Evolutionary conservation across 2,113 vertebrate genomes (phyloP).

Genomic region (Phylloscopus trochilus): DNA sequence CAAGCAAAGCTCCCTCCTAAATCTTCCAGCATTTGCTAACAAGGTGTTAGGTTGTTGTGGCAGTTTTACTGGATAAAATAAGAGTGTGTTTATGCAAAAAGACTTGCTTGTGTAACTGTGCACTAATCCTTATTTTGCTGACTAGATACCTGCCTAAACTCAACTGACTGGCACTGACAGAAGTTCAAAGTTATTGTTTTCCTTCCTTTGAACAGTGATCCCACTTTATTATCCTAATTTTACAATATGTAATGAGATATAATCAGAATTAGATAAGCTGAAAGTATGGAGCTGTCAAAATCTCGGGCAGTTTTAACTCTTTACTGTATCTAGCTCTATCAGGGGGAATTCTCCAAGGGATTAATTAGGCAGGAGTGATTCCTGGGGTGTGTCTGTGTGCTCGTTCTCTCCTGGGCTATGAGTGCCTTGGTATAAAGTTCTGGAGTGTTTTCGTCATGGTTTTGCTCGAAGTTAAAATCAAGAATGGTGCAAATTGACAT

Average conservation of each 20-base stretch:
- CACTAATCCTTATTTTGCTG: conserved; percentile 50
- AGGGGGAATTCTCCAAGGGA: neutral
- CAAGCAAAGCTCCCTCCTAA: conserved; percentile 12
- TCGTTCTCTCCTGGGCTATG: neutral
- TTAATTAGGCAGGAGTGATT: neutral
- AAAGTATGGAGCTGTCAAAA: neutral
- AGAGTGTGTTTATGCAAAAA: conserved; percentile 33
- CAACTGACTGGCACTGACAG: neutral
- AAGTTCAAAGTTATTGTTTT: conserved; percentile 3
- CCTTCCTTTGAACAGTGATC: neutral
- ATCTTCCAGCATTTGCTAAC: conserved; percentile 42
- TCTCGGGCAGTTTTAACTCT: neutral
- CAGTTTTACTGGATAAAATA: neutral
- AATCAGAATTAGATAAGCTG: conserved; percentile 26
- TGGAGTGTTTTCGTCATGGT: neutral
- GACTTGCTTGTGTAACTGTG: conserved; percentile 38
- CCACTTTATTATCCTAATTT: neutral
- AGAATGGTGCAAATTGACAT: neutral
- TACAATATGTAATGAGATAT: neutral
- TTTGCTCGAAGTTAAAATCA: neutral
- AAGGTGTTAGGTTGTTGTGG: conserved; percentile 12
- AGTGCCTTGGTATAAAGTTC: neutral
- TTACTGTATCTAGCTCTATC: neutral
- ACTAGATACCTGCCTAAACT: conserved; percentile 16
- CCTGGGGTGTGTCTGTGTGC: neutral